Evolutionary conservation across 1,140 invertebrate species (phyloP).

Genomic region (Macrosteles quadrilineatus): DNA sequence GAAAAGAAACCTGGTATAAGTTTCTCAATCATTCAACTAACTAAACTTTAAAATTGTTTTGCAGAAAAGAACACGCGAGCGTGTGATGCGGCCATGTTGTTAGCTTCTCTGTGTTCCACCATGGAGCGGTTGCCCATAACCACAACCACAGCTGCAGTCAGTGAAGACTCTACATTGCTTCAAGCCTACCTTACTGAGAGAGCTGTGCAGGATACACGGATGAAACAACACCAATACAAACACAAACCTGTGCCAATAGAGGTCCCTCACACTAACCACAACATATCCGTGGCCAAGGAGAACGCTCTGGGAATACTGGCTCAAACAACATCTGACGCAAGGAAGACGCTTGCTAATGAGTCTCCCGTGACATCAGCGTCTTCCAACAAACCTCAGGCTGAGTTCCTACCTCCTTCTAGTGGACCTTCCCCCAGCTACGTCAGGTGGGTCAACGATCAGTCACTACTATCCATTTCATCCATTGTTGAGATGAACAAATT

Average conservation of each 20-base stretch:
- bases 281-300: constrained; percentile 29
- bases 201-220: constrained; percentile 70
- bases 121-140: constrained; percentile 61
- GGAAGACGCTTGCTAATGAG: not conserved
- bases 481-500: too few species aligned
- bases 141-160: constrained; percentile 54
- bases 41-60: too few species aligned
- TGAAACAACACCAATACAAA: constrained; percentile 62
- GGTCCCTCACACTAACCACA: not conserved
- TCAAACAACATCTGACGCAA: constrained; percentile 25
- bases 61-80: constrained; percentile 61
- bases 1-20: too few species aligned
- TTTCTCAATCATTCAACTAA: too few species aligned
- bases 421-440: constrained; percentile 52
- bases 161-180: constrained; percentile 60
- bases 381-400: constrained; percentile 50
- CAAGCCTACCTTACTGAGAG: constrained; percentile 75
- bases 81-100: constrained; percentile 58
- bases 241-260: not conserved
- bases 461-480: too few species aligned
- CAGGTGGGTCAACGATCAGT: constrained; percentile 53
- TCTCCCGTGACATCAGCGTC: constrained; percentile 11
- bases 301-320: constrained; percentile 36
- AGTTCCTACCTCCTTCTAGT: constrained; percentile 53
- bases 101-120: constrained; percentile 64